Base-by-base conservation (phyloP, 2,888 invertebrate genomes). In the Peribatodes rhomboidaria region DNA sequence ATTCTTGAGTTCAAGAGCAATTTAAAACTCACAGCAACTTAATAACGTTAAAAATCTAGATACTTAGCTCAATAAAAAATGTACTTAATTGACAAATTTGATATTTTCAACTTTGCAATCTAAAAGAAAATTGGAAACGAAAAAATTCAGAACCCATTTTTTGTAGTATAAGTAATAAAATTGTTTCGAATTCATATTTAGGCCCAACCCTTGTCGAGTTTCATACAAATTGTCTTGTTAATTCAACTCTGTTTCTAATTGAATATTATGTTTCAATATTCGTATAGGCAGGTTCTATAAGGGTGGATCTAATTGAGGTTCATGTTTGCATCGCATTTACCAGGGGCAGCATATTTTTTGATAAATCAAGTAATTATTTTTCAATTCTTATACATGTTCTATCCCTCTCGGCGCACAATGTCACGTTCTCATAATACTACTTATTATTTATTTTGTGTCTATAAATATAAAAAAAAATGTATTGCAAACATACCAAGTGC, bases 161-260 rank as follows among this genome's bases (percentile, higher is more conserved):
- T 54, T 54, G 16, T n/a, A 55, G 39, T 13, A 33, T 33, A 42
- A 6, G 46, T 37, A 56, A 44, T 49, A 42, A 54, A 54, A 54
- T 49, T 49, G 41, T 49, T 37, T 16, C n/a, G 27, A 27, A 58
- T 47, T 39, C 33, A 47, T 56, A 46, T 47, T 57, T 39, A 22
- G 27, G 57, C 22, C 10, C 37, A 39, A 47, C 57, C 57, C 57
- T 57, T 31, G 49, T 58, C 18, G 49, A 49, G 58, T 58, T 49
- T 49, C 49, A 49, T 41, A 58, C 37, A 47, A 58, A 58, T 49
- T 58, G 58, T 58, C 58, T 58, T 46, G 47, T 58, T 58, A 58
- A 33, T 42, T 42, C 13, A 31, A 42, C 27, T 44, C 35, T 33
- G 31, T n/a, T 18, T 44, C 44, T 55, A 44, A 55, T 44, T 33